phyloP scores from a whole-genome alignment of 2,113 vertebrate species.

The Perccottus glenii region DNA sequence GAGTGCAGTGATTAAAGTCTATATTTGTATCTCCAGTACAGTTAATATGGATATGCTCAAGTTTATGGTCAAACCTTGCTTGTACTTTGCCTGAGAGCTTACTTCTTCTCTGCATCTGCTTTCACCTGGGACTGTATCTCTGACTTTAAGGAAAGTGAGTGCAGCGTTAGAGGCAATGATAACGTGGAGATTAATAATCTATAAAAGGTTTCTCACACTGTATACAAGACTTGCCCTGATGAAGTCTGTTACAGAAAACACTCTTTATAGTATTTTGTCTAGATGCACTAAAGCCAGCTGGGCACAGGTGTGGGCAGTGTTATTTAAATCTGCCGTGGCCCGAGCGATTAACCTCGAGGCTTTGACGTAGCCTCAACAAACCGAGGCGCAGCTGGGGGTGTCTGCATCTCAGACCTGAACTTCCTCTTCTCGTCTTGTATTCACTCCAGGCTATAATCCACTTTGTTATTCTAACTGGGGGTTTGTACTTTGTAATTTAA shows the following conservation, averaged over 20 bases:
- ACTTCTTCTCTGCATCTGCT: slow-evolving; percentile 11
- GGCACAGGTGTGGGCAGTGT: slow-evolving; percentile 14
- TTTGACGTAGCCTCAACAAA: neutral
- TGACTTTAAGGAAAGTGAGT: neutral
- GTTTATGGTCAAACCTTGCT: no score
- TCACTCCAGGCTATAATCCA: neutral
- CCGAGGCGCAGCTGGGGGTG: slow-evolving; percentile 1
- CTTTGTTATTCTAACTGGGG: slow-evolving; percentile 14
- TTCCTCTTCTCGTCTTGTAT: neutral
- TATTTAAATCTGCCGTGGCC: slow-evolving; percentile 16
- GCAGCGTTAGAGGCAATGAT: slow-evolving; percentile 21
- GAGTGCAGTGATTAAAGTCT: no score
- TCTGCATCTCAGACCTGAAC: slow-evolving; percentile 4
- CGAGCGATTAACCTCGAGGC: slow-evolving; percentile 19
- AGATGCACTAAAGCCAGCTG: neutral
- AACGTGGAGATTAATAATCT: slow-evolving; percentile 47
- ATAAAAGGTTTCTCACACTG: slow-evolving; percentile 34
- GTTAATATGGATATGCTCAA: no score
- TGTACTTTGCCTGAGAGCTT: neutral
- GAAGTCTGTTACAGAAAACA: no score
- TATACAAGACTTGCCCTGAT: no score
- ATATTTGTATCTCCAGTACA: no score
- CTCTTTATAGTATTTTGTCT: neutral
- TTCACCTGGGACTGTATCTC: slow-evolving; percentile 4
- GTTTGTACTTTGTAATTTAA: slow-evolving; percentile 6